Evolutionary conservation across 2,797 vertebrate genomes (phyloP).

Genomic region (Spheniscus humboldti): DNA sequence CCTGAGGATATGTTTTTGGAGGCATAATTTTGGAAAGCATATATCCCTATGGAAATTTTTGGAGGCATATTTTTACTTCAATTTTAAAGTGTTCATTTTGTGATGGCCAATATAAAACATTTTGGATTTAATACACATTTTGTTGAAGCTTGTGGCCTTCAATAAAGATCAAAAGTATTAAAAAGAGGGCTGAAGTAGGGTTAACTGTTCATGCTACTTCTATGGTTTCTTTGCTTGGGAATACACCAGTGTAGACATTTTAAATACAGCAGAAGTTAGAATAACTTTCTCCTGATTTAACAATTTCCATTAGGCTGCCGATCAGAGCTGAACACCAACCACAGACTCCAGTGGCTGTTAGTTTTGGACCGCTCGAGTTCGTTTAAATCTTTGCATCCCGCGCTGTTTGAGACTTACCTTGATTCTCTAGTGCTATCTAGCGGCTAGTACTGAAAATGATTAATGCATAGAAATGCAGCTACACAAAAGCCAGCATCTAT

Average conservation of each 20-base stretch:
- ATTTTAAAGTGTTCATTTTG: neutral
- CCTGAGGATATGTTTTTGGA: neutral
- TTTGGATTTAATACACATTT: neutral
- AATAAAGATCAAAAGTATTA: neutral
- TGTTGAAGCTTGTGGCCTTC: neutral
- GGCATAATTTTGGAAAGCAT: neutral
- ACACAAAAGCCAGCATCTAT: neutral
- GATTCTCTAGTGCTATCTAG: conserved; percentile 71
- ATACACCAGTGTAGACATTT: neutral
- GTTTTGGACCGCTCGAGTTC: neutral
- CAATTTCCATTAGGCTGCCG: neutral
- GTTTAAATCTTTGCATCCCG: neutral
- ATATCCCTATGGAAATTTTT: neutral
- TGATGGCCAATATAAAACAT: neutral
- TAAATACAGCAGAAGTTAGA: neutral
- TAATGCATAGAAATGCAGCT: neutral
- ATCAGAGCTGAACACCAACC: neutral
- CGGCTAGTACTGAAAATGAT: neutral
- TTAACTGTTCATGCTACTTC: neutral
- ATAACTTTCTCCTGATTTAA: neutral
- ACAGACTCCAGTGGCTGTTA: neutral
- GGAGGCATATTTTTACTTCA: neutral
- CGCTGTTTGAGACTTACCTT: neutral
- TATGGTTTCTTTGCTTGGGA: neutral
- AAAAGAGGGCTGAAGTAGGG: neutral